These are phyloP conservation scores for Allophyes oxyacanthae DNA, from an alignment of 2,888 invertebrate genomes.

Conservation along the genomic window DNA sequence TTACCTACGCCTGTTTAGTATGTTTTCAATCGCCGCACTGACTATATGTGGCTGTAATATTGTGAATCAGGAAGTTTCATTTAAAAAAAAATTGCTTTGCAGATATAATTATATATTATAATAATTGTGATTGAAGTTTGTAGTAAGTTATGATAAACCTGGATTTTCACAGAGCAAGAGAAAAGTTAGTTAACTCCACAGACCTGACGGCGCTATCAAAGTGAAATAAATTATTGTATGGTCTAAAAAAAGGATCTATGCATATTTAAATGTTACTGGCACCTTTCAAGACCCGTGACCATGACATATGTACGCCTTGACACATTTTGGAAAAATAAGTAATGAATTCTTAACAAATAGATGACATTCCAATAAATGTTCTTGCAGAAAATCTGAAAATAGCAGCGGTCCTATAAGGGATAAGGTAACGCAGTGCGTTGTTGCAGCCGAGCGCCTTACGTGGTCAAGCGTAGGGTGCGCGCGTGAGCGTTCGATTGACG, in stretches of 20 bases:
- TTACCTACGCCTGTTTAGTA: conserved; percentile 4
- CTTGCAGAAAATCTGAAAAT: neutral
- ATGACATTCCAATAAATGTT: conserved; percentile 3
- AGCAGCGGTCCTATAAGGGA: neutral
- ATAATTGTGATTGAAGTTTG: too few species aligned
- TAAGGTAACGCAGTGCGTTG: conserved; percentile 22
- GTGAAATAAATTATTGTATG: too few species aligned
- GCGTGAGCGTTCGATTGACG: conserved; percentile 59
- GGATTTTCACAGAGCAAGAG: too few species aligned
- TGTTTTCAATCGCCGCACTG: conserved; percentile 1
- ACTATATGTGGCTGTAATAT: neutral
- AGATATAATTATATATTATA: too few species aligned
- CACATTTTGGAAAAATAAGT: conserved; percentile 7
- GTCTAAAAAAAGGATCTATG: neutral
- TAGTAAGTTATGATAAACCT: too few species aligned
- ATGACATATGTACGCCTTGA: conserved; percentile 3
- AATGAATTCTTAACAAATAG: conserved; percentile 6
- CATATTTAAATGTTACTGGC: conserved; percentile 22
- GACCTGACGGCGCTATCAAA: too few species aligned
- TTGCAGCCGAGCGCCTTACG: conserved; percentile 35
- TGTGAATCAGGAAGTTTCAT: too few species aligned
- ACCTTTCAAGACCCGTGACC: neutral
- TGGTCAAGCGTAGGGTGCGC: conserved; percentile 47
- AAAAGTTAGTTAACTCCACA: too few species aligned
- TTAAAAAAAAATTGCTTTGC: too few species aligned